Base-by-base conservation (phyloP, 1,140 invertebrate species). In the Druon quercuslanigerum region DNA sequence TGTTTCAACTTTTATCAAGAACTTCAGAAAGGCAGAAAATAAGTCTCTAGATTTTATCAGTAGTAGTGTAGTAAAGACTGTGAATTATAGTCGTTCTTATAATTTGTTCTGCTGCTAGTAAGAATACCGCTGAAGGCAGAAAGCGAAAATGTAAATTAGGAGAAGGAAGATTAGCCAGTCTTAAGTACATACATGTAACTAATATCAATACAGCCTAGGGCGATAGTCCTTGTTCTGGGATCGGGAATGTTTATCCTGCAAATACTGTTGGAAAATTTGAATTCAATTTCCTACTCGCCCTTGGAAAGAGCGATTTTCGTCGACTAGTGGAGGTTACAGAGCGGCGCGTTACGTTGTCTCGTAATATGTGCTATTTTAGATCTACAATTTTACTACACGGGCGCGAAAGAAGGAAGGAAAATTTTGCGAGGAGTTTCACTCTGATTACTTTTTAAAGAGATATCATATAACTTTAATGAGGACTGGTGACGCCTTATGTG, bases 231-330 rank as follows among this genome's bases (percentile, higher is more conserved):
- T 77, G 82, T 86, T 87, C 81, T 82, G 60, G 54, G 78, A 52
- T 78, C 78, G 76, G 83, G 80, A 75, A 84, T 87, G 84, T 88
- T 88, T 88, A 87, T 79, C 81, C 74, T 79, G 85, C 81, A 87
- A 87, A 86, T 84, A 88, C 79, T 76, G 83, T 84, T 84, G 79
- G 84, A 84, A 87, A 88, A 87, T 88, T 85, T 87, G 85, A 88
- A 87, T 89, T 87, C 84, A 88, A 88, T 87, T 86, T 78, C 77
- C 60, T 72, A 72, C 70, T 72, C 71, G 75, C 79, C 82, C 78
- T 73, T 66, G 77, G 81, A 57, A 75, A 50, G 52, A 73, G 56
- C 60, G 51, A 72, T 72, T 71, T 79, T 79, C 77, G 79, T 70
- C 56, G 71, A 81, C 82, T 81, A 25, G 20, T n/a, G 66, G 66